phyloP scores from a whole-genome alignment of 2,113 vertebrate species.

The Poeciliopsis turrubarensis region DNA sequence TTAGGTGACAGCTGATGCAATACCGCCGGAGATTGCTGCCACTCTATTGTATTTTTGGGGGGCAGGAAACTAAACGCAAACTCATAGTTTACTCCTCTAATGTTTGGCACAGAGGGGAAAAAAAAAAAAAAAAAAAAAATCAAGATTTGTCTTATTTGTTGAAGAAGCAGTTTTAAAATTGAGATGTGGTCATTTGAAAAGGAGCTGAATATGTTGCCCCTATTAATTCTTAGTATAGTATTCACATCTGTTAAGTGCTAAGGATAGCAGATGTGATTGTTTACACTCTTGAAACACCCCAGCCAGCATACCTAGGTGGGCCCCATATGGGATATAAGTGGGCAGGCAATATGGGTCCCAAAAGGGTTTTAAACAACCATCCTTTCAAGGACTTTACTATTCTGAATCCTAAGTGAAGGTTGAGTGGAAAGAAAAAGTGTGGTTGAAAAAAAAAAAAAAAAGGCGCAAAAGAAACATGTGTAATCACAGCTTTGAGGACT shows the following conservation, averaged over 20 bases:
- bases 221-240: not conserved
- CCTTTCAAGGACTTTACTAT: not conserved
- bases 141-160: not conserved
- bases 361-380: too few relatives aligned
- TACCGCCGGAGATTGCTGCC: conserved; percentile 11
- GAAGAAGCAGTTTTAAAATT: too few relatives aligned
- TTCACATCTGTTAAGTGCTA: not conserved
- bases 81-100: not conserved
- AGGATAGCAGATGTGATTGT: not conserved
- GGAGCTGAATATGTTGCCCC: not conserved
- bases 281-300: not conserved
- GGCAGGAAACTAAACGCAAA: conserved; percentile 6
- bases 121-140: not conserved
- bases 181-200: too few relatives aligned
- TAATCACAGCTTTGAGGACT: too few relatives aligned
- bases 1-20: conserved; percentile 55
- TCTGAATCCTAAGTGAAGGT: not conserved
- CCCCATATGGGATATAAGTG: too few relatives aligned
- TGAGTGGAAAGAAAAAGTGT: not conserved
- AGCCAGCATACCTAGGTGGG: too few relatives aligned
- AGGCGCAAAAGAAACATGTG: too few relatives aligned
- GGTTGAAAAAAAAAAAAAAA: not conserved
- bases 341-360: too few relatives aligned
- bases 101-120: not conserved
- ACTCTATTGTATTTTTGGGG: conserved; percentile 15